phyloP scores from a whole-genome alignment of 2,797 vertebrate genomes.

The Silurus lanzhouensis region DNA sequence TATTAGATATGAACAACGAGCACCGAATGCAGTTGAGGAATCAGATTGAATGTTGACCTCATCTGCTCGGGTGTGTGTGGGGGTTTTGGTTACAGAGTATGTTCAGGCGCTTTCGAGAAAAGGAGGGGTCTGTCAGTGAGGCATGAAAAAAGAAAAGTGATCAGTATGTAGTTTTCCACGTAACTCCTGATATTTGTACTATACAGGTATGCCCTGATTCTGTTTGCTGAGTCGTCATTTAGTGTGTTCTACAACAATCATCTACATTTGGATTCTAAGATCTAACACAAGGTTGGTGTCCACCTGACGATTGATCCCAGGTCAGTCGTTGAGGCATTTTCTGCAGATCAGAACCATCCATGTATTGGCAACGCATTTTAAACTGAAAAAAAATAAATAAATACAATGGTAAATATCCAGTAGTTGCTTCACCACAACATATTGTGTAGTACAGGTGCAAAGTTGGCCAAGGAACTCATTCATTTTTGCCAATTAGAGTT shows the following conservation, averaged over 20 bases:
- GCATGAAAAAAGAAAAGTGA: background rate
- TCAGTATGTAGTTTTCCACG: background rate
- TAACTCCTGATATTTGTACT: background rate
- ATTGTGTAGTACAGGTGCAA: background rate
- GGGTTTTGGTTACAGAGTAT: conserved; percentile 51
- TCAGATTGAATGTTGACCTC: conserved; percentile 70
- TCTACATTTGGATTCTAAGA: background rate
- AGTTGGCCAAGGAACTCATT: too few species aligned
- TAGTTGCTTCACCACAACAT: background rate
- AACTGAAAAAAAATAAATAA: background rate
- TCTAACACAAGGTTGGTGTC: background rate
- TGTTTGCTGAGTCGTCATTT: background rate
- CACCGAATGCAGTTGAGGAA: conserved; percentile 71
- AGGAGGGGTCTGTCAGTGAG: conserved; percentile 3
- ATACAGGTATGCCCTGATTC: background rate
- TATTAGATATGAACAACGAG: conserved; percentile 70
- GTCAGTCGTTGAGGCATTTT: background rate
- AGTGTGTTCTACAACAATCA: background rate
- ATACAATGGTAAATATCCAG: background rate
- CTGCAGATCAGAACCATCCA: background rate
- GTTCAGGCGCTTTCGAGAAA: background rate
- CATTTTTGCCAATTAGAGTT: too few species aligned
- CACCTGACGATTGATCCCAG: background rate
- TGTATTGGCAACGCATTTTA: background rate
- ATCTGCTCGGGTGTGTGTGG: background rate